phyloP scores from a whole-genome alignment of 2,797 vertebrate species.

The Pseudochirops cupreus region DNA sequence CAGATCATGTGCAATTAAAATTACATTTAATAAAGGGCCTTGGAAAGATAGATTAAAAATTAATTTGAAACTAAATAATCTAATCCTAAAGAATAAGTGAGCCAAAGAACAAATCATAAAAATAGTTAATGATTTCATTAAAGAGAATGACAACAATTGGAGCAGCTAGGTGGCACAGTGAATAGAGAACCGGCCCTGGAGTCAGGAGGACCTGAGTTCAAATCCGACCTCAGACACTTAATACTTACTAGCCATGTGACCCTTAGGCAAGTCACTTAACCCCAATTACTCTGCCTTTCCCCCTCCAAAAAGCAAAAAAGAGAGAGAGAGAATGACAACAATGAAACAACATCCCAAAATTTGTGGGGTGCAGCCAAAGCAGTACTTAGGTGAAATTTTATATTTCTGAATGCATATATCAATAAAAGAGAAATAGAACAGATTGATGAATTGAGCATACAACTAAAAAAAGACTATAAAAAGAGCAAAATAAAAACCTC shows the following conservation, averaged over 20 bases:
- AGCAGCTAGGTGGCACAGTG: too few relatives aligned
- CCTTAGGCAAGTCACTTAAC: too few relatives aligned
- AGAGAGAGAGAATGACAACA: too few relatives aligned
- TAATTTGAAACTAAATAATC: not conserved
- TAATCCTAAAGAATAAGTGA: not conserved
- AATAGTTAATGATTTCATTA: not conserved
- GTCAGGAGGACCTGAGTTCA: too few relatives aligned
- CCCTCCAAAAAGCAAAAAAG: too few relatives aligned
- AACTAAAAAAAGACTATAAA: not conserved
- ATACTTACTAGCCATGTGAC: too few relatives aligned
- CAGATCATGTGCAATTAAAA: not conserved
- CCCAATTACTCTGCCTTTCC: too few relatives aligned
- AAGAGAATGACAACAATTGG: not conserved
- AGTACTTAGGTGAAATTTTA: not conserved
- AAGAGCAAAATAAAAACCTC: too few relatives aligned
- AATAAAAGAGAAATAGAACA: not conserved
- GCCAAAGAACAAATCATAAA: not conserved
- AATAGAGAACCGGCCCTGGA: too few relatives aligned
- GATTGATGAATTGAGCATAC: not conserved
- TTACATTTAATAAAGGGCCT: not conserved
- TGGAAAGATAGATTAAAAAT: not conserved
- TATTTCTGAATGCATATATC: not conserved
- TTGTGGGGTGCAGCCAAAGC: not conserved
- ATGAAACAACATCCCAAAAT: not conserved
- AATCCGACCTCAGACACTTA: too few relatives aligned